Percentiles rank a stretch among this genome's conserved stretches.
These are phyloP conservation scores for Drosophila eugracilis DNA, from an alignment of 1,140 invertebrate genomes.

Conservation along the genomic window DNA sequence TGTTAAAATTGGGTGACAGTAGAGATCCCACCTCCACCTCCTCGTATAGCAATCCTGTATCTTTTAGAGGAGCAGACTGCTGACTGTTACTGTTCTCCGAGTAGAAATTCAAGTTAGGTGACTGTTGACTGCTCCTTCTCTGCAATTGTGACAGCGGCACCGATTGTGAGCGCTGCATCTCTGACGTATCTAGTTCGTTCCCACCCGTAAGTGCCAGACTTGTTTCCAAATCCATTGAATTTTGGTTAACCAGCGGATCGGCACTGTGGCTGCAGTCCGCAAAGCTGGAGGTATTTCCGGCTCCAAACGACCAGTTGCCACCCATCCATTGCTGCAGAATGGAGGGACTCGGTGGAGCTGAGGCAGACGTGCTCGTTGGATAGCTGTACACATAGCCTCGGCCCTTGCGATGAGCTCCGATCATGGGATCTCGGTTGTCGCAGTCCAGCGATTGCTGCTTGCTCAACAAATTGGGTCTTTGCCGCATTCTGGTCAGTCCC, in stretches of 20 bases:
- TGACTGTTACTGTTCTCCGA: constrained; percentile 82
- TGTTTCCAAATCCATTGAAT: constrained; percentile 79
- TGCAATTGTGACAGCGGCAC: constrained; percentile 79
- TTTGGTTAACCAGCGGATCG: constrained; percentile 65
- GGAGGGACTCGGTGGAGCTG: constrained; percentile 82
- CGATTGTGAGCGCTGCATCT: constrained; percentile 81
- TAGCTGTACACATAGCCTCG: constrained; percentile 69
- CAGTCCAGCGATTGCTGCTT: constrained; percentile 79
- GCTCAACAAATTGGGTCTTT: constrained; percentile 74
- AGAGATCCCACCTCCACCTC: constrained; percentile 72
- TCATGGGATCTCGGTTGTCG: constrained; percentile 76
- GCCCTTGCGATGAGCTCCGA: constrained; percentile 67
- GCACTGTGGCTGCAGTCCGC: constrained; percentile 48
- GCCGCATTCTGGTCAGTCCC: constrained; percentile 88
- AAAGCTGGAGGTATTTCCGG: constrained; percentile 42
- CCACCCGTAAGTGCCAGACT: constrained; percentile 58
- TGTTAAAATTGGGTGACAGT: constrained; percentile 69
- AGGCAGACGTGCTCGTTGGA: constrained; percentile 72
- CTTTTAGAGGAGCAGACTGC: constrained; percentile 57
- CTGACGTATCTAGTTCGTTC: constrained; percentile 60
- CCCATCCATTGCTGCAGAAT: constrained; percentile 68
- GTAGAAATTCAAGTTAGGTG: constrained; percentile 66
- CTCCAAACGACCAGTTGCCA: constrained; percentile 52
- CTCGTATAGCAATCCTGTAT: constrained; percentile 56
- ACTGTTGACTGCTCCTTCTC: constrained; percentile 60